Conservation (phyloP, 2,797 vertebrate genomes). For the Emydoidea blandingii region DNA sequence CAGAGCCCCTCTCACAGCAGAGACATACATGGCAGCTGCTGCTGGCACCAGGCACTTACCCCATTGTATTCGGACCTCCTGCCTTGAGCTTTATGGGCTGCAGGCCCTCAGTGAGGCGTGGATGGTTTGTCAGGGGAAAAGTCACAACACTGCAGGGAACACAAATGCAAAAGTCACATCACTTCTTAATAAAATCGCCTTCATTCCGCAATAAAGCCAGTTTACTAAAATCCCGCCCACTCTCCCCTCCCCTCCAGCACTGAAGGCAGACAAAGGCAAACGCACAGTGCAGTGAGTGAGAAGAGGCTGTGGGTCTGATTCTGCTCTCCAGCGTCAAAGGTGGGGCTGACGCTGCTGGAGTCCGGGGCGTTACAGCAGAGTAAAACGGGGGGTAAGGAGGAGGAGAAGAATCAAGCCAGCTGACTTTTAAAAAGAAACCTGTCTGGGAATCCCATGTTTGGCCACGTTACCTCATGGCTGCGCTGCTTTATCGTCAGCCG, state of each 20-base stretch:
- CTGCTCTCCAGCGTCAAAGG: not conserved
- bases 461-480: not conserved
- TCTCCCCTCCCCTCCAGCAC: not conserved
- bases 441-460: not conserved
- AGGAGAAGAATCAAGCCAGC: not conserved
- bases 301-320: not conserved
- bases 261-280: not conserved
- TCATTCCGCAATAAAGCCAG: not conserved
- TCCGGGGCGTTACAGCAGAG: not conserved
- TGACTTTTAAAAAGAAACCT: not conserved
- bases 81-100: not conserved
- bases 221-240: not conserved
- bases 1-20: not conserved
- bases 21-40: not conserved
- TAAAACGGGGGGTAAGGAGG: accelerated
- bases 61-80: not conserved
- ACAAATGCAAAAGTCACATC: not conserved
- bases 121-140: not conserved
- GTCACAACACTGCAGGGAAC: not conserved
- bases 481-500: not conserved
- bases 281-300: not conserved
- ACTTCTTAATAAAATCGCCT: not conserved
- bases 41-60: not conserved
- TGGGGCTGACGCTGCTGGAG: accelerated
- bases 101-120: not conserved